Base-by-base conservation (phyloP, 2,797 vertebrate species). In the Argyrosomus regius region DNA sequence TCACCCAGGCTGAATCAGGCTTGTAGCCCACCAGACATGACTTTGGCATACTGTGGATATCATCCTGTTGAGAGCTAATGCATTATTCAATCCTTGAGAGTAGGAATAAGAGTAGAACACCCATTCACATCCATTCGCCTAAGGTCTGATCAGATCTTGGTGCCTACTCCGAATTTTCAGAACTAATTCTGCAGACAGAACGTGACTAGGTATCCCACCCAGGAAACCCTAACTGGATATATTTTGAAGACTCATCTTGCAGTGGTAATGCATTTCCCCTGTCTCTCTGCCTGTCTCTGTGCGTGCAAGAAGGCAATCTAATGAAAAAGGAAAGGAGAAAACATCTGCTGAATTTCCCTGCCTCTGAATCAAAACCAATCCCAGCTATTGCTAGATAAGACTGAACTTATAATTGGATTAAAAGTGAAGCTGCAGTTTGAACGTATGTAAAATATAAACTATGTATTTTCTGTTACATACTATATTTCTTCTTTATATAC, bases 71-170 rank as follows among this genome's bases (percentile, higher is more conserved):
- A 61, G 68, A 85, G 62, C 66, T 77, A 74, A 88, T 92, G 82
- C 85, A 92, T 94, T 92, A 92, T 93, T 93, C 86, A 92, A 26
- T 61, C 57, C 60, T 24, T 18, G 9, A 62, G 78, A 71, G 57
- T 46, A 57, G 43, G 75, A 83, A 81, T 80, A 78, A 81, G 64
- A 83, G 78, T 18, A 65, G 80, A 78, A 76, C 73, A 83, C 35
- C 66, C 48, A 75, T 84, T 86, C 77, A 62, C 72, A 73, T 53
- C 62, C 39, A 75, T 84, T 84, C 11, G 31, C 76, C 83, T 75
- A 77, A 81, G 77, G 70, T 78, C 78, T 82, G 87, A 82, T 87
- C 86, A 78, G 74, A 84, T 87, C 17, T 71, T 24, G 46, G 35
- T 62, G 63, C 62, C 83, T 64, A 39, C 31, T 64, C 28, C 10